phyloP scores from a whole-genome alignment of 2,888 invertebrate species.

The Hetaerina titia region DNA sequence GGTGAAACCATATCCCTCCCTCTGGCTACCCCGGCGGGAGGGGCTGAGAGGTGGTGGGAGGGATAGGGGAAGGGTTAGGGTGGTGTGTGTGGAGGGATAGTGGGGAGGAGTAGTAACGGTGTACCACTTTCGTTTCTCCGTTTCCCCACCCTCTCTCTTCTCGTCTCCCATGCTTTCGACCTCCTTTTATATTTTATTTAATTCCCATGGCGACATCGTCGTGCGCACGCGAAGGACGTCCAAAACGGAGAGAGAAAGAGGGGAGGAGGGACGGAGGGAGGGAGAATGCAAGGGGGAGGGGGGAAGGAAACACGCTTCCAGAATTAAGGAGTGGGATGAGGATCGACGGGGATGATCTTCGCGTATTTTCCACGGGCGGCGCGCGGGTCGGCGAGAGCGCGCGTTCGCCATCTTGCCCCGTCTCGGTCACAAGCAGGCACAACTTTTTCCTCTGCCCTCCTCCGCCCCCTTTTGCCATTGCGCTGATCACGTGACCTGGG shows the following conservation, averaged over 20 bases:
- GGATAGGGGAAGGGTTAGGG: not conserved
- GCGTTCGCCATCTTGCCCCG: not conserved
- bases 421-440: not conserved
- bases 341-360: not conserved
- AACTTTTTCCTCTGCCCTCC: not conserved
- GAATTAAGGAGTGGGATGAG: not conserved
- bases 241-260: not conserved
- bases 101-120: too few relatives aligned
- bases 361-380: not conserved
- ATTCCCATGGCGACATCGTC: conserved; percentile 1
- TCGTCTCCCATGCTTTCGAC: not conserved
- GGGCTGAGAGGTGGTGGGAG: not conserved
- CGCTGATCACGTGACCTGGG: not conserved
- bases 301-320: not conserved
- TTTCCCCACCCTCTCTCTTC: not conserved
- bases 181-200: not conserved
- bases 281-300: not conserved
- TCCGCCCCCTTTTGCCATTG: not conserved
- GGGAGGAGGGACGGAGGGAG: not conserved
- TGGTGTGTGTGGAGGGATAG: too few relatives aligned
- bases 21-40: too few relatives aligned
- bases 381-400: not conserved
- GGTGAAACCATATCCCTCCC: too few relatives aligned
- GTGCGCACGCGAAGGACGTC: not conserved
- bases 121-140: too few relatives aligned